A percentile compares a stretch with the other conserved stretches of the same genome.
Conservation (phyloP, 2,113 vertebrate genomes). For the Chaetodon trifascialis region DNA sequence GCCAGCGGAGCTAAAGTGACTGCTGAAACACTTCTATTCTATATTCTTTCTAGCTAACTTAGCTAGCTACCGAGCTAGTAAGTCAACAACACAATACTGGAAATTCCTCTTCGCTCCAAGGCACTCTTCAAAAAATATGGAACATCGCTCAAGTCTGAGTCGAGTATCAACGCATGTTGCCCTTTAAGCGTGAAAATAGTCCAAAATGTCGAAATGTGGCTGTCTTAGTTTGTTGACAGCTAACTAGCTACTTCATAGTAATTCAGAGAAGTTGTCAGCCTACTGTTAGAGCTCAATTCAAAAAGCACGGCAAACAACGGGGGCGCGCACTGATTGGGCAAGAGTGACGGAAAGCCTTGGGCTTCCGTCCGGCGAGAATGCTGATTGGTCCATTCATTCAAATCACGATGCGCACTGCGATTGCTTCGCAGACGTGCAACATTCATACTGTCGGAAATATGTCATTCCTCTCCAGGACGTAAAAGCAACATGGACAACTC, state of each 20-base stretch:
- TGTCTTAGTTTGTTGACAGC: conserved; percentile 55
- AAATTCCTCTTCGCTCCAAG: conserved; percentile 10
- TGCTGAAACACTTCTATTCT: conserved; percentile 30
- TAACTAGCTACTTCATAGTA: neutral
- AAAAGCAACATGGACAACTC: neutral
- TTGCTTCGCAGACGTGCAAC: neutral
- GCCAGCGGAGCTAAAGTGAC: conserved; percentile 10
- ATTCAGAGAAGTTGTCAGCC: neutral
- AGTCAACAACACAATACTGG: conserved; percentile 7
- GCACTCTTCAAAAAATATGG: neutral
- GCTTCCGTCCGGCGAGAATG: conserved; percentile 10
- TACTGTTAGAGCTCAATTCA: conserved; percentile 76
- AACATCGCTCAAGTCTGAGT: conserved; percentile 6
- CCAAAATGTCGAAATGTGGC: neutral
- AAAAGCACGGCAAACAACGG: conserved; percentile 75
- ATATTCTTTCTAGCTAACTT: conserved; percentile 33
- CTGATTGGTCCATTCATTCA: conserved; percentile 84
- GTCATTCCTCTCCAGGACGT: neutral
- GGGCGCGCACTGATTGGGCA: conserved; percentile 74
- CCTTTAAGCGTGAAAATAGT: neutral
- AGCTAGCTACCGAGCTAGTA: conserved; percentile 48
- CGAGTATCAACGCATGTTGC: conserved; percentile 28
- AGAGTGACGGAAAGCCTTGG: neutral
- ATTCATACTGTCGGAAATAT: conserved; percentile 36
- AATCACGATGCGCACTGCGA: conserved; percentile 62